Conservation (phyloP, 1,140 invertebrate species). For the Anastatus disparis region DNA sequence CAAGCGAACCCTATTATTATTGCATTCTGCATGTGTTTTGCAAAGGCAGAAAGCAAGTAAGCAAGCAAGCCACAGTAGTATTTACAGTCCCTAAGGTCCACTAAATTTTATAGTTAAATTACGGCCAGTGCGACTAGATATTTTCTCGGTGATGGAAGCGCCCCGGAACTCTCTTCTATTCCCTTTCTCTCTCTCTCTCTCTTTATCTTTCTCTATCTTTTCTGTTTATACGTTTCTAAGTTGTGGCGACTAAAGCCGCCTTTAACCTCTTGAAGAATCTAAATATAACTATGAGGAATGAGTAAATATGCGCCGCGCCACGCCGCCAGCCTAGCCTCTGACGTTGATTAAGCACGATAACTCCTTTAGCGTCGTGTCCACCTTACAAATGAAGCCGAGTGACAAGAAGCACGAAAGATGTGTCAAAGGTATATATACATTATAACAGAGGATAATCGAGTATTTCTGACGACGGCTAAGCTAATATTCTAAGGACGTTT, state of each 20-base stretch:
- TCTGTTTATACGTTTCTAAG: too few relatives aligned
- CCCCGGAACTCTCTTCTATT: slow-evolving; percentile 28
- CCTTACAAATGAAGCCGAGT: slow-evolving; percentile 16
- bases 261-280: slow-evolving; percentile 26
- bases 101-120: slow-evolving; percentile 49
- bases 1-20: slow-evolving; percentile 43
- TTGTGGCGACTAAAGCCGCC: not conserved
- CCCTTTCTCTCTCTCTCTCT: not conserved
- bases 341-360: slow-evolving; percentile 48
- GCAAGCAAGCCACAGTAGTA: too few relatives aligned
- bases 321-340: not conserved
- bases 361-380: slow-evolving; percentile 46
- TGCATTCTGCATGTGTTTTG: slow-evolving; percentile 35
- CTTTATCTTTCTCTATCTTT: not conserved
- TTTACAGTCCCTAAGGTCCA: slow-evolving; percentile 35
- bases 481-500: too few relatives aligned
- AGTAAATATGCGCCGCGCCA: slow-evolving; percentile 38
- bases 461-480: not conserved
- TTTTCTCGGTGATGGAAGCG: slow-evolving; percentile 41
- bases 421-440: too few relatives aligned
- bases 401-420: too few relatives aligned
- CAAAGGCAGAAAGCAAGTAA: slow-evolving; percentile 8
- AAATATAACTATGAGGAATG: slow-evolving; percentile 26
- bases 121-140: slow-evolving; percentile 41
- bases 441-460: not conserved